phyloP scores from a whole-genome alignment of 2,113 vertebrate genomes.

The Apteryx mantelli region DNA sequence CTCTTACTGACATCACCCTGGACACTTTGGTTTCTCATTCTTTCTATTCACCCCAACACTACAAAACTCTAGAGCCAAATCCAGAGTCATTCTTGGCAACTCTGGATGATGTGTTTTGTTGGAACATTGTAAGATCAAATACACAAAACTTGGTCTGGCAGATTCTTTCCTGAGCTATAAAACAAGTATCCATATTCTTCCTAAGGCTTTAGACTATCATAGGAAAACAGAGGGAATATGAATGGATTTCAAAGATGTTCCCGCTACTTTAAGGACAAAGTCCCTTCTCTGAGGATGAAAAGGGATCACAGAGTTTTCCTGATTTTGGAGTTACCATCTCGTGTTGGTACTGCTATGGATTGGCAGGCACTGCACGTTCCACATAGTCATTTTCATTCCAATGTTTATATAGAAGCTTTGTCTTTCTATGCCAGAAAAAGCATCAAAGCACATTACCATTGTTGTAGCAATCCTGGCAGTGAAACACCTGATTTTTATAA shows the following conservation, averaged over 20 bases:
- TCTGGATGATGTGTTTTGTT: background rate
- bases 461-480: background rate
- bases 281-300: background rate
- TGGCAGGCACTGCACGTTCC: background rate
- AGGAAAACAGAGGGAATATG: background rate
- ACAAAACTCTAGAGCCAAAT: background rate
- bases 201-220: background rate
- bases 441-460: background rate
- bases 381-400: background rate
- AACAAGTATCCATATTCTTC: background rate
- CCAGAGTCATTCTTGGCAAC: background rate
- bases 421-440: background rate
- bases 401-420: background rate
- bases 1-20: background rate
- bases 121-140: background rate
- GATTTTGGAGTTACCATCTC: background rate
- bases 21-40: background rate
- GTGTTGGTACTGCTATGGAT: background rate
- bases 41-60: background rate
- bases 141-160: background rate
- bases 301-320: background rate
- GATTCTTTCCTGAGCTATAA: background rate
- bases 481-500: background rate
- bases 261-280: background rate
- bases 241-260: background rate